These are phyloP conservation scores for Mnemiopsis leidyi DNA, from an alignment of 37 sponge, comb jelly and placozoan species.

Conservation along the genomic window DNA sequence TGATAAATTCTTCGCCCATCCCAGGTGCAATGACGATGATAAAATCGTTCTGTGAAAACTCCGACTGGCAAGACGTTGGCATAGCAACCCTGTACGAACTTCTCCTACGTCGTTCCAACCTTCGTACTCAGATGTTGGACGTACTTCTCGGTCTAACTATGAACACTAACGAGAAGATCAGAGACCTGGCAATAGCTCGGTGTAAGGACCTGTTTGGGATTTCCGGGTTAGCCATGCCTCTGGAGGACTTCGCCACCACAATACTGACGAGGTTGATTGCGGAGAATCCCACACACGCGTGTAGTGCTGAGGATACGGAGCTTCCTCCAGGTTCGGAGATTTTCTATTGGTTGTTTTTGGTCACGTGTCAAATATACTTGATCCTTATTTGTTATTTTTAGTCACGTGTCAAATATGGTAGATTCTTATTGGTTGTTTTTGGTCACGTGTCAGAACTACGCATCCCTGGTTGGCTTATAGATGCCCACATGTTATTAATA, in stretches of 20 bases:
- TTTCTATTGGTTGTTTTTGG: too few species aligned
- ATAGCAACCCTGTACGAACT: conserved; percentile 87
- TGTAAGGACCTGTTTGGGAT: conserved; percentile 47
- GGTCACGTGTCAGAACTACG: conserved; percentile 1
- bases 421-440: background rate
- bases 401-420: background rate
- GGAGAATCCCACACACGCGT: conserved; percentile 63
- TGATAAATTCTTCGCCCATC: too few species aligned
- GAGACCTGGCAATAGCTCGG: conserved; percentile 1
- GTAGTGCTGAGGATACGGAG: conserved; percentile 58
- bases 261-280: conserved; percentile 54
- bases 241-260: conserved; percentile 62
- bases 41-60: conserved; percentile 56
- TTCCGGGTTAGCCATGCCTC: background rate
- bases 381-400: background rate
- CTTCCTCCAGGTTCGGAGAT: conserved; percentile 3
- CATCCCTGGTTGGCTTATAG: too few species aligned
- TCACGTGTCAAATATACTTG: background rate
- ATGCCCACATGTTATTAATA: too few species aligned
- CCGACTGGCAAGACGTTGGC: conserved; percentile 80
- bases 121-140: conserved; percentile 38
- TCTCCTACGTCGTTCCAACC: conserved; percentile 72
- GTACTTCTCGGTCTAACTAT: conserved; percentile 47
- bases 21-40: conserved; percentile 53
- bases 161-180: background rate